Percentiles rank a stretch among this genome's conserved stretches.
phyloP scores from a whole-genome alignment of 2,888 invertebrate species.

The Cephus rjabovi region DNA sequence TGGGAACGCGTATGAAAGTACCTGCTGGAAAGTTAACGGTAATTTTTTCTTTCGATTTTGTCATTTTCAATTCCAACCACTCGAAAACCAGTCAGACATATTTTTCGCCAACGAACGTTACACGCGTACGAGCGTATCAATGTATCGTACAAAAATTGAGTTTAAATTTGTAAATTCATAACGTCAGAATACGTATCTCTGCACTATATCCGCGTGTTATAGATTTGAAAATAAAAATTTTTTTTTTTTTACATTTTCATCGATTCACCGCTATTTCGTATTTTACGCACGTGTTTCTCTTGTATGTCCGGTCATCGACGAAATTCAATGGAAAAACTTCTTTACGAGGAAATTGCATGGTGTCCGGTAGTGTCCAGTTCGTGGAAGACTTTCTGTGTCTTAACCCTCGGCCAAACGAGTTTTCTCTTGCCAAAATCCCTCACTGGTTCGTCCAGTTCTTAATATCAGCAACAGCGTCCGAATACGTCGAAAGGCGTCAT shows the following conservation, averaged over 20 bases:
- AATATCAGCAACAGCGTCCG: slow-evolving; percentile 2
- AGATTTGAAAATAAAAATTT: not conserved
- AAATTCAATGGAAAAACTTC: not conserved
- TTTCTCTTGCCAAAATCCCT: slow-evolving; percentile 23
- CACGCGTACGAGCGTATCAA: not conserved
- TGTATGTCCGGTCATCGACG: not conserved
- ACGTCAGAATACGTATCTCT: too few relatives aligned
- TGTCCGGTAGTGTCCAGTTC: not conserved
- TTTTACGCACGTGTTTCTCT: not conserved
- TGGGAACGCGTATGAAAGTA: not conserved
- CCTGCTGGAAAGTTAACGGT: not conserved
- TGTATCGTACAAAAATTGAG: too few relatives aligned
- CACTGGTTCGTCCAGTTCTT: slow-evolving; percentile 18
- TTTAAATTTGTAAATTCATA: too few relatives aligned
- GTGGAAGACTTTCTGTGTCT: not conserved
- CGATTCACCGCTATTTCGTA: not conserved
- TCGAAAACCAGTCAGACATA: not conserved
- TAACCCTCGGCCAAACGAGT: slow-evolving; percentile 1
- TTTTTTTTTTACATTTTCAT: not conserved
- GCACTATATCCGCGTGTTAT: not conserved
- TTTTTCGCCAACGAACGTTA: not conserved
- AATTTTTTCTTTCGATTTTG: not conserved
- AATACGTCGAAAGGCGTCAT: not conserved
- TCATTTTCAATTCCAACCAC: not conserved
- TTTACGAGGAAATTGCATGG: not conserved